A percentile compares a stretch with the other conserved stretches of the same genome.
Evolutionary conservation across 2,113 vertebrate genomes (phyloP).

Genomic region (Mungos mungo): DNA sequence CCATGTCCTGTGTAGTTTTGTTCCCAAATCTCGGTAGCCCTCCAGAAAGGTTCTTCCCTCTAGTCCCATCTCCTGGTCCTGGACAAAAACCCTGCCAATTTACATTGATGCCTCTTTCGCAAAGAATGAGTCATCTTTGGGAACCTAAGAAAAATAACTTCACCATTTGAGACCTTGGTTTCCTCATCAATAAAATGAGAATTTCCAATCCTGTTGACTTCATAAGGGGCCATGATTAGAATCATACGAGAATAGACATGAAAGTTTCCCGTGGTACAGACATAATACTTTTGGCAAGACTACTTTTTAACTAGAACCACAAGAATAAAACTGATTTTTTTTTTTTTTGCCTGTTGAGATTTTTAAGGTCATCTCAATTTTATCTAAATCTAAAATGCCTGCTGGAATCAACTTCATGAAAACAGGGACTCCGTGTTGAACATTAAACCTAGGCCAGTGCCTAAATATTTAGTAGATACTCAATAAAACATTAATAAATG

Average conservation of each 20-base stretch:
- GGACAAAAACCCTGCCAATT: background rate
- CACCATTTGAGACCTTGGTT: background rate
- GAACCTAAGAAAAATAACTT: background rate
- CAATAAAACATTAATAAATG: background rate
- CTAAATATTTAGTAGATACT: background rate
- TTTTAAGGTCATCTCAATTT: background rate
- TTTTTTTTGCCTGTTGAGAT: background rate
- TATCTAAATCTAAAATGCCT: background rate
- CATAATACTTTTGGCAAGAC: background rate
- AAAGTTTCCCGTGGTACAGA: background rate
- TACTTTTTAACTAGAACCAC: background rate
- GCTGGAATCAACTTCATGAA: background rate
- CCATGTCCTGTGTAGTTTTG: fast-evolving
- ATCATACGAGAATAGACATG: background rate
- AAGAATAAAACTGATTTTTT: background rate
- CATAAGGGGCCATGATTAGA: background rate
- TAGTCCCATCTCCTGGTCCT: background rate
- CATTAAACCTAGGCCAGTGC: background rate
- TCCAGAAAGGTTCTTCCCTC: background rate
- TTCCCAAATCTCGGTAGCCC: background rate
- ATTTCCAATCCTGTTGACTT: background rate
- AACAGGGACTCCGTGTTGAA: background rate
- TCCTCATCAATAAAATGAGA: background rate
- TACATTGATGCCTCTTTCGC: background rate
- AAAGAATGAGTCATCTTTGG: background rate